Percentiles rank a stretch among this genome's conserved stretches.
Conservation (phyloP, 2,113 vertebrate species). For the Clupea harengus region DNA sequence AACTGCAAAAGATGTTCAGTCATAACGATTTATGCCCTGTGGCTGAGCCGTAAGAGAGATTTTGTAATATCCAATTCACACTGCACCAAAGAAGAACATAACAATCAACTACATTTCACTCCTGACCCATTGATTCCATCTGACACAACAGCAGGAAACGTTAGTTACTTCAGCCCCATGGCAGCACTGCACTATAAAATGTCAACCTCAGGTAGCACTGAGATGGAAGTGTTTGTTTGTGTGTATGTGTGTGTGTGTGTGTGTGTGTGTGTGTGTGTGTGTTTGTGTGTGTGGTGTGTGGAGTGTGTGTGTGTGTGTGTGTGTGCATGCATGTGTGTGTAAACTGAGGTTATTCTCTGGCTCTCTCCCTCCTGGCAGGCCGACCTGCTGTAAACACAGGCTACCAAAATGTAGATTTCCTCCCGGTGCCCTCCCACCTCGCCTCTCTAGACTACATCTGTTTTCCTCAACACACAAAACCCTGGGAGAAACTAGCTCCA, state of each 20-base stretch:
- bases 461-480: constrained; percentile 93
- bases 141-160: background rate
- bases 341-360: constrained; percentile 5
- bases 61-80: background rate
- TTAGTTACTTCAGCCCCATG: background rate
- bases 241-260: no score
- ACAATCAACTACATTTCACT: background rate
- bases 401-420: constrained; percentile 84
- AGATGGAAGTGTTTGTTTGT: background rate
- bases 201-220: background rate
- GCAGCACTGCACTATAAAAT: background rate
- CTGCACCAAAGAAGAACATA: background rate
- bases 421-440: constrained; percentile 76
- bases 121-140: background rate
- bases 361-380: constrained; percentile 11
- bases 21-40: no score
- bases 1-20: no score
- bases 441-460: constrained; percentile 93
- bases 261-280: no score
- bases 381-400: constrained; percentile 71
- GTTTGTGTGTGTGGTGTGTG: no score
- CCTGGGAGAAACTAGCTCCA: constrained; percentile 86
- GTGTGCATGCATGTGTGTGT: background rate
- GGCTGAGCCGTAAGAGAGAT: no score
- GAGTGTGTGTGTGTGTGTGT: no score